Conservation (phyloP, 2,113 vertebrate species). For the Pampusana beccarii region DNA sequence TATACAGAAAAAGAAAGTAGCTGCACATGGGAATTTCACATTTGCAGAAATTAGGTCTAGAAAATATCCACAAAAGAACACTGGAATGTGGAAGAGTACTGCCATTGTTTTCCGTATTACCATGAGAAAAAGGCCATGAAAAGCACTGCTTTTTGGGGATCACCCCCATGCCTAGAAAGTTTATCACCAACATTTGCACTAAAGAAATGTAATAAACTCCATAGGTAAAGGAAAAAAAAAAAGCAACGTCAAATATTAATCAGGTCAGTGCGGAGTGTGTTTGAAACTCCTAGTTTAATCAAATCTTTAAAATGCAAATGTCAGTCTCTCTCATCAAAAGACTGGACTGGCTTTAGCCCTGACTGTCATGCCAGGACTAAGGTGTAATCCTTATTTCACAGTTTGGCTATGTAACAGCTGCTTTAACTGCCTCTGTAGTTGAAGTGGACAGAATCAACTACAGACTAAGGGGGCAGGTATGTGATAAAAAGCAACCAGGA, state of each 20-base stretch:
- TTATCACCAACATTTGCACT: not conserved
- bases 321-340: not conserved
- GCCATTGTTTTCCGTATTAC: not conserved
- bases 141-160: not conserved
- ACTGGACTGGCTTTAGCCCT: not conserved
- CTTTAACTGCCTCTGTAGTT: not conserved
- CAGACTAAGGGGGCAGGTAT: not conserved
- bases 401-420: not conserved
- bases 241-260: not conserved
- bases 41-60: not conserved
- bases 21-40: not conserved
- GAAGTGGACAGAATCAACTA: accelerated
- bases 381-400: not conserved
- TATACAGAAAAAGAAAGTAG: not conserved
- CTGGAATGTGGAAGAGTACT: not conserved
- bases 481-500: not conserved
- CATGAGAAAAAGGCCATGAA: not conserved
- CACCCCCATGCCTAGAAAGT: not conserved
- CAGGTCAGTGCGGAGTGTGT: not conserved
- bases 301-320: not conserved
- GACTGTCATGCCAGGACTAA: not conserved
- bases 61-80: not conserved
- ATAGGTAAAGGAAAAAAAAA: not conserved
- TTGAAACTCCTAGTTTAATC: not conserved
- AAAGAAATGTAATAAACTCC: not conserved